Base-by-base conservation (phyloP, 2,797 vertebrate genomes). In the Clarias laeviceps region DNA sequence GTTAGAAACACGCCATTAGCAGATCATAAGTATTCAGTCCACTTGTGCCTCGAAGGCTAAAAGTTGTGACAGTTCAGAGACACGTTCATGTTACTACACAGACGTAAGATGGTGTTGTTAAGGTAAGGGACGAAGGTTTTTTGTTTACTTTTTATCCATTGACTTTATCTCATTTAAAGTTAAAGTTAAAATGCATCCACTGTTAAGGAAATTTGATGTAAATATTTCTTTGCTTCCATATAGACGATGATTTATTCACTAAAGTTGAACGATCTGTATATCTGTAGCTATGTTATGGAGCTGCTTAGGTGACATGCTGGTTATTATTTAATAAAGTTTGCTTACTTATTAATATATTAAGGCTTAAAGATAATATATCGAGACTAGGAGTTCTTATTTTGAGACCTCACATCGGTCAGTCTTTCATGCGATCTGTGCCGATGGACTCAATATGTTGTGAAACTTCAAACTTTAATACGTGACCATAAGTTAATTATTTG, bases 1-100 rank as follows among this genome's bases (percentile, higher is more conserved):
- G 84, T 89, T 85, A 83, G 88, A 88, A 88, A 87, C 85, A 69
- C 74, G 72, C 80, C 84, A 80, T 45, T 17, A 40, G 37, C 37
- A 80, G 59, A 80, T 45, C 34, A n/a, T 62, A 45, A 20, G 77
- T 61, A 32, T 84, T 82, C 56, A 74, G 37, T 80, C 37, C 68
- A 15, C 68, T 6, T 79, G 54, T 50, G 70, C 72, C 22, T 68
- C n/a, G 37, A 45, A 54, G 64, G 68, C 62, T 84, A 62, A 79
- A 76, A 37, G 73, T 62, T 88, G 87, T 18, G 27, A 68, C 24
- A 45, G 50, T 57, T 68, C 40, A 37, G 32, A 37, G n/a, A 40
- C 20, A 62, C 57, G 20, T 22, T 50, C 5, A 54, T 57, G 34
- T 72, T 84, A 82, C 72, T 4, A 54, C 79, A 20, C 45, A 73